These are phyloP conservation scores for Calephelis perditalis DNA, from an alignment of 2,888 invertebrate genomes.

Conservation along the genomic window DNA sequence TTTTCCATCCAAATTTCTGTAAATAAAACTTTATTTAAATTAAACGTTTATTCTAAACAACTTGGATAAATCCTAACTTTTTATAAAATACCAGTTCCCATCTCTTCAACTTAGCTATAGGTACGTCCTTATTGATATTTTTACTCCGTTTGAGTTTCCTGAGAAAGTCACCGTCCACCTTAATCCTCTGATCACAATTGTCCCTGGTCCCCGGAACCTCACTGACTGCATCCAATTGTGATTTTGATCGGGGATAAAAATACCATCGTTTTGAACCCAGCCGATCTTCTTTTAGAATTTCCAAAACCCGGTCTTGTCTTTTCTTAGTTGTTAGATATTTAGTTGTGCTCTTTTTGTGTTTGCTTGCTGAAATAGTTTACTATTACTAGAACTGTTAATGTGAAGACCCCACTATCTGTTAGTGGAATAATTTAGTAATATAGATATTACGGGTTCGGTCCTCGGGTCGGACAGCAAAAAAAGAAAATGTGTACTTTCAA, in stretches of 20 bases:
- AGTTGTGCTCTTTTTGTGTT: slow-evolving; percentile 51
- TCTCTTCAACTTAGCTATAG: slow-evolving; percentile 60
- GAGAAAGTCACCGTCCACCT: slow-evolving; percentile 61
- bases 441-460: too few relatives aligned
- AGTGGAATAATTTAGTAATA: too few relatives aligned
- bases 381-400: neutral
- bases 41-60: slow-evolving; percentile 38
- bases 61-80: slow-evolving; percentile 66
- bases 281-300: slow-evolving; percentile 60
- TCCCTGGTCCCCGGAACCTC: slow-evolving; percentile 38
- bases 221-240: slow-evolving; percentile 26
- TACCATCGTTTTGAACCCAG: slow-evolving; percentile 64
- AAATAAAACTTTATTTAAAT: too few relatives aligned
- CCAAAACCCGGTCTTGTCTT: slow-evolving; percentile 57
- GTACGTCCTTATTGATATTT: slow-evolving; percentile 55
- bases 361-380: slow-evolving; percentile 46
- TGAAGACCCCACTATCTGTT: too few relatives aligned
- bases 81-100: slow-evolving; percentile 69
- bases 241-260: slow-evolving; percentile 53
- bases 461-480: too few relatives aligned
- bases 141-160: slow-evolving; percentile 58
- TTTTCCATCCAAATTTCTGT: too few relatives aligned
- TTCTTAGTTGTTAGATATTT: slow-evolving; percentile 63
- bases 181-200: slow-evolving; percentile 57
- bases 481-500: too few relatives aligned